Evolutionary conservation across 2,113 vertebrate genomes (phyloP).

Genomic region (Neotoma lepida): DNA sequence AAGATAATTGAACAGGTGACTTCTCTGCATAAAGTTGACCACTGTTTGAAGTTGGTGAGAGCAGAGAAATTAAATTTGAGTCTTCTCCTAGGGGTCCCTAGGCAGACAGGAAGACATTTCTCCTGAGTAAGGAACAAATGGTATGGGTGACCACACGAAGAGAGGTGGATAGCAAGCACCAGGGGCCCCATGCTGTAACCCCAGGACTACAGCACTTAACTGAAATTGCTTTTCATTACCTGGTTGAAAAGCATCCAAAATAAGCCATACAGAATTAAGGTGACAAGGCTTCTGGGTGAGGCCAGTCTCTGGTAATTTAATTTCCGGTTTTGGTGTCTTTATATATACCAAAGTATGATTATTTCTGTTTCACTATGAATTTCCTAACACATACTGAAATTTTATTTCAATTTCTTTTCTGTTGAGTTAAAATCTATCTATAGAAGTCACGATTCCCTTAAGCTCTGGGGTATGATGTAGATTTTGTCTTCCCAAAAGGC

Average conservation of each 20-base stretch:
- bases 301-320: slow-evolving; percentile 37
- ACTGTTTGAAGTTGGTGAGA: not conserved
- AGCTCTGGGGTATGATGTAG: slow-evolving; percentile 38
- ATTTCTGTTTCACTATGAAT: slow-evolving; percentile 12
- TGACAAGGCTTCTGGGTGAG: slow-evolving; percentile 40
- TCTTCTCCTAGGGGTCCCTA: not conserved
- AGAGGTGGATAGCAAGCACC: not conserved
- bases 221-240: slow-evolving; percentile 65
- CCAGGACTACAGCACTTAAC: not conserved
- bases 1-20: not conserved
- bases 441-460: slow-evolving; percentile 43
- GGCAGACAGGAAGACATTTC: not conserved
- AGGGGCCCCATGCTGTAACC: not conserved
- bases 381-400: not conserved
- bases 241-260: slow-evolving; percentile 58
- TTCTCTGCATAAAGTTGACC: not conserved
- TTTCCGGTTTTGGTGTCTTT: slow-evolving; percentile 15
- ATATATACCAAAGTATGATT: slow-evolving; percentile 21
- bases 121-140: not conserved
- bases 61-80: slow-evolving; percentile 20
- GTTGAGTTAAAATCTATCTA: slow-evolving; percentile 54
- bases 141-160: not conserved
- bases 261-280: slow-evolving; percentile 37
- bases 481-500: slow-evolving; percentile 62
- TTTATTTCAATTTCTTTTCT: slow-evolving; percentile 64